Evolutionary conservation across 2,797 vertebrate species (phyloP), one percentile per base, ranked within the genome.

Genomic region (Pyrrhura leucotis): DNA sequence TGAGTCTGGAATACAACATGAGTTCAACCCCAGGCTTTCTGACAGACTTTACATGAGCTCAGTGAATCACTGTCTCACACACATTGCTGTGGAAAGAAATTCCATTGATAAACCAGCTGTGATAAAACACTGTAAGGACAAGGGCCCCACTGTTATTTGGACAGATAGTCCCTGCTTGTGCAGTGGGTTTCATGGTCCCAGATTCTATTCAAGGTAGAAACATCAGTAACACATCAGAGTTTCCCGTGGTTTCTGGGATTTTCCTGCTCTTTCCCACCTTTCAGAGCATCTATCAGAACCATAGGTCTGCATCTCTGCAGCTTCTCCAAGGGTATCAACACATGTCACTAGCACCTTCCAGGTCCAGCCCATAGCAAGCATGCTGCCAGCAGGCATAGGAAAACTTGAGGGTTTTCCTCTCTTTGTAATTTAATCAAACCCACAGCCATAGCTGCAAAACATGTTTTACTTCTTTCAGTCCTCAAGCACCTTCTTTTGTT

Each of bases 321-420:
- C 45, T 53, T 77, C 33, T 65, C 61, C 14, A 9, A 72, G 62
- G 45, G 3, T 29, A 78, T 3, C n/a, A 31, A 28, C 0, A 0
- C 13, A 7, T 10, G 6, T 40, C 67, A 63, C 47, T 9, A 29
- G 51, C 51, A 25, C 28, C 51, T 37, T 42, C 35, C 56, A 50
- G 54, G 11, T 40, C 37, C 66, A 75, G 17, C 21, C 10, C 44
- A 71, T 9, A 71, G 25, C 0, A 0, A 79, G 12, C 1, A 4
- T 9, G 22, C 48, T 93, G 51, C 51, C 58, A 65, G 42, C 22
- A 85, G 2, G 3, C 4, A 19, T 25, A n/a, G 63, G 48, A 66
- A 77, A 75, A 54, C 13, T 33, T 59, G 2, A 75, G 22, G 11
- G 10, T 10, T 61, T 78, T 72, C 68, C 12, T 73, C 9, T 44